Conservation (phyloP, 2,888 invertebrate genomes). For the Pinctada fucata region DNA sequence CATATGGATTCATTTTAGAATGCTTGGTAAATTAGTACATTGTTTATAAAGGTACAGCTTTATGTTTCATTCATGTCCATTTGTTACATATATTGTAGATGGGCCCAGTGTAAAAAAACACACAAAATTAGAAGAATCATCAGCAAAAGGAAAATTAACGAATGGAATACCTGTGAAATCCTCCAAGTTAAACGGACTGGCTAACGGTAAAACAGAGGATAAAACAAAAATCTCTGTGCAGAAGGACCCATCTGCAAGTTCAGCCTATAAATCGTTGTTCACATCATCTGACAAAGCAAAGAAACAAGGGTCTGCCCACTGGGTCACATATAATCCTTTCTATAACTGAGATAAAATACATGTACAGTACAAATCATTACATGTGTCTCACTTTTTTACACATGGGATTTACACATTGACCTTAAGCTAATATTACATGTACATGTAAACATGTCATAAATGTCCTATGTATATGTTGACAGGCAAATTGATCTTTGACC, state of each 20-base stretch:
- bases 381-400: too few relatives aligned
- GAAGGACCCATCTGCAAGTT: constrained; percentile 91
- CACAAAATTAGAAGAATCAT: constrained; percentile 37
- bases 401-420: too few relatives aligned
- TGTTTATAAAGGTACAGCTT: too few relatives aligned
- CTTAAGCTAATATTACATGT: too few relatives aligned
- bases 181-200: constrained; percentile 36
- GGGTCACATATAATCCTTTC: constrained; percentile 97
- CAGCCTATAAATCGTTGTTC: constrained; percentile 96
- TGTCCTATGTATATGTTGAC: too few relatives aligned
- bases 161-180: constrained; percentile 37
- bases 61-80: too few relatives aligned
- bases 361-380: too few relatives aligned
- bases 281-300: constrained; percentile 92
- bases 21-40: too few relatives aligned
- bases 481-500: too few relatives aligned
- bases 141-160: constrained; percentile 63
- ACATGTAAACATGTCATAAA: too few relatives aligned
- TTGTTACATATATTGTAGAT: constrained; percentile 29
- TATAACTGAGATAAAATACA: constrained; percentile 66
- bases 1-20: too few relatives aligned
- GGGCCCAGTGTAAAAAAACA: constrained; percentile 57
- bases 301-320: constrained; percentile 92
- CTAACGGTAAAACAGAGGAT: constrained; percentile 43
- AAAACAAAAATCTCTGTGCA: constrained; percentile 80